Conservation (phyloP, 2,888 invertebrate species). For the Diplazon laetatorius region DNA sequence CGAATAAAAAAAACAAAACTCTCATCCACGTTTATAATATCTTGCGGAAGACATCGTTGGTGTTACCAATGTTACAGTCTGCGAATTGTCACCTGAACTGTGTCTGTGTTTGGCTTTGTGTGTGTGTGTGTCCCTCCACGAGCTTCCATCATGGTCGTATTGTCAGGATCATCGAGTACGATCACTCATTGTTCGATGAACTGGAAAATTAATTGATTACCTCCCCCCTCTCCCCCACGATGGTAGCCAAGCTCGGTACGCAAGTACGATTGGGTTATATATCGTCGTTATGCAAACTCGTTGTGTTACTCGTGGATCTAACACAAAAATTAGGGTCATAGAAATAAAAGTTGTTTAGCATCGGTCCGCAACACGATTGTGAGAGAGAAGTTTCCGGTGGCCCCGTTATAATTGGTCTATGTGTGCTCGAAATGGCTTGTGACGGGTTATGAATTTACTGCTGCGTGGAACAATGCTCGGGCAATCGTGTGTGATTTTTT, state of each 20-base stretch:
- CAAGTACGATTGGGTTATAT: no score
- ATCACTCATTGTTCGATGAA: slow-evolving; percentile 16
- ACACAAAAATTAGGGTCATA: no score
- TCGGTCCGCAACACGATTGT: neutral
- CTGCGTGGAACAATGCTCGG: neutral
- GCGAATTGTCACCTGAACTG: no score
- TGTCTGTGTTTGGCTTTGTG: no score
- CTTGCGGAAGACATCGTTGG: no score
- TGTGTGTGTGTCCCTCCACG: no score
- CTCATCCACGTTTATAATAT: neutral
- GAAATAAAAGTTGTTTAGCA: slow-evolving; percentile 34
- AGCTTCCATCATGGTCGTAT: neutral
- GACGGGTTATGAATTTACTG: slow-evolving; percentile 15
- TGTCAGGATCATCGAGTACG: neutral
- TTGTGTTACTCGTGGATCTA: no score
- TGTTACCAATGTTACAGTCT: no score
- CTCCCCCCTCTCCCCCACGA: no score
- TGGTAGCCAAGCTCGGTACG: neutral
- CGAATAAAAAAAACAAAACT: neutral
- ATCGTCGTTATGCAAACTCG: no score
- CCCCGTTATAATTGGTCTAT: slow-evolving; percentile 21
- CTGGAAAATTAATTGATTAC: slow-evolving; percentile 36
- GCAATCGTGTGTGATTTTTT: no score
- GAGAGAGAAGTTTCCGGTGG: neutral
- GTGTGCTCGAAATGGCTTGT: slow-evolving; percentile 39